These are phyloP conservation scores for Carterocephalus palaemon DNA, from an alignment of 2,888 invertebrate species.

Conservation along the genomic window DNA sequence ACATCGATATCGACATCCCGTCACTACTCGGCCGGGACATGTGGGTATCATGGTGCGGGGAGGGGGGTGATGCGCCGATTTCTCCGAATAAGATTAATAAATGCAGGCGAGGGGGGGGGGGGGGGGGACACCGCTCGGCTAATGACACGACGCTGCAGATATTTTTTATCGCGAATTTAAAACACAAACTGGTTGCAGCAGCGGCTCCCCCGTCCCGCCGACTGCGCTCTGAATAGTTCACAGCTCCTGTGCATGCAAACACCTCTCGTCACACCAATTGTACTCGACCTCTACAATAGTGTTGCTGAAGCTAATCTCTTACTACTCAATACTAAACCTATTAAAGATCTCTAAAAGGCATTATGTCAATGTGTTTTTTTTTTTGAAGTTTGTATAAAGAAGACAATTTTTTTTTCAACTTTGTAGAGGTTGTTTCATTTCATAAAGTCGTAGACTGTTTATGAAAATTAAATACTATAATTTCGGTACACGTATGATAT, in stretches of 20 bases:
- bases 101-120: conserved; percentile 53
- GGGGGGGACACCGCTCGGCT: conserved; percentile 49
- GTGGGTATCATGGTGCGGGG: conserved; percentile 28
- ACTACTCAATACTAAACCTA: too few species aligned
- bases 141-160: conserved; percentile 74
- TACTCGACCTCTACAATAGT: conserved; percentile 38
- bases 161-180: conserved; percentile 74
- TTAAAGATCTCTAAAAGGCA: too few species aligned
- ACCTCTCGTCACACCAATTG: conserved; percentile 41
- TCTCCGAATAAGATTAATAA: conserved; percentile 76
- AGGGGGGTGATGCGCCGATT: conserved; percentile 64
- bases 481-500: too few species aligned
- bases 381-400: too few species aligned
- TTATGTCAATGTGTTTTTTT: too few species aligned
- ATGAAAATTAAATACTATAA: too few species aligned
- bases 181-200: conserved; percentile 66
- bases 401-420: too few species aligned
- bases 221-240: conserved; percentile 44
- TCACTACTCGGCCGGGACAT: conserved; percentile 30
- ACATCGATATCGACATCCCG: conserved; percentile 23
- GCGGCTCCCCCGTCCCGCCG: conserved; percentile 31
- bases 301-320: conserved; percentile 2
- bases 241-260: conserved; percentile 41
- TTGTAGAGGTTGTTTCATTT: too few species aligned
- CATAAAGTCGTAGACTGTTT: too few species aligned